Conservation (phyloP, 2,797 vertebrate species). For the Momotus momota region DNA sequence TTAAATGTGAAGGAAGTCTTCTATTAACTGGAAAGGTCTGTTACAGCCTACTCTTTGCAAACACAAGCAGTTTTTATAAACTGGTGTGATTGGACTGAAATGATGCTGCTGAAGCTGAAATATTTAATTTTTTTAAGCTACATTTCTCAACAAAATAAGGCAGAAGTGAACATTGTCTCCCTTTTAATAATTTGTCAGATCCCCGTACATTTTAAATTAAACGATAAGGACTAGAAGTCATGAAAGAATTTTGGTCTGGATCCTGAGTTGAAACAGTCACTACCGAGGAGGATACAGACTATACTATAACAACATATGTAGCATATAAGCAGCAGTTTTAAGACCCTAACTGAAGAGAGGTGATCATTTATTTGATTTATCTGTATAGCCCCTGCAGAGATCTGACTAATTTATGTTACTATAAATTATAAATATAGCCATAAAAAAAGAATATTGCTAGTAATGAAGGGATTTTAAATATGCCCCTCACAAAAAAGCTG, state of each 20-base stretch:
- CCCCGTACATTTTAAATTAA: neutral
- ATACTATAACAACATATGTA: neutral
- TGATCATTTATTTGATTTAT: neutral
- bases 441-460: neutral
- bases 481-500: neutral
- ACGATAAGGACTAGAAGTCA: neutral
- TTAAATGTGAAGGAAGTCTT: neutral
- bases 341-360: conserved; percentile 35
- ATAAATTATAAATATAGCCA: neutral
- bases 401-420: neutral
- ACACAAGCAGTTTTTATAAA: neutral
- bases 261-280: neutral
- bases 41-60: neutral
- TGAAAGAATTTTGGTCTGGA: neutral
- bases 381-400: neutral
- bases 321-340: neutral
- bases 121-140: neutral
- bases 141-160: neutral
- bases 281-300: neutral
- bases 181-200: neutral
- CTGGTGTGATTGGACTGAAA: neutral
- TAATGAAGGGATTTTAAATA: neutral
- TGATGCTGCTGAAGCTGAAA: neutral
- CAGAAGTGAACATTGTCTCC: neutral
- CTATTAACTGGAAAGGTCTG: neutral